phyloP scores from a whole-genome alignment of 1,140 invertebrate species.

The Drosophila truncata region DNA sequence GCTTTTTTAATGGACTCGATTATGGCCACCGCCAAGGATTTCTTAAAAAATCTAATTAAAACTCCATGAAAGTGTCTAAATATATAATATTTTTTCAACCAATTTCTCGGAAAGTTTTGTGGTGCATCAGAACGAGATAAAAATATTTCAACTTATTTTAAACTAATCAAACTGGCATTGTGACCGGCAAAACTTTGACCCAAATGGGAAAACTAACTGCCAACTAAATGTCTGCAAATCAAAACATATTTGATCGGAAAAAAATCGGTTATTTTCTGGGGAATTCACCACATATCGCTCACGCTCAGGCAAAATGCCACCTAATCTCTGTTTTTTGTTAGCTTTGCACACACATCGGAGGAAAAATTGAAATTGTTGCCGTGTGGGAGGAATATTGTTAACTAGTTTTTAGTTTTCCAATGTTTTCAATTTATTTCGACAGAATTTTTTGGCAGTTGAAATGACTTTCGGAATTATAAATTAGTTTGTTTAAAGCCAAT shows the following conservation, averaged over 20 bases:
- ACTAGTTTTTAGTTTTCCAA: slow-evolving; percentile 9
- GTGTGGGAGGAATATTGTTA: slow-evolving; percentile 8
- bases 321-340: slow-evolving; percentile 31
- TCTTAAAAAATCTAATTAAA: slow-evolving; percentile 25
- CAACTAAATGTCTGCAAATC: slow-evolving; percentile 39
- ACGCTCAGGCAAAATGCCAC: slow-evolving; percentile 32
- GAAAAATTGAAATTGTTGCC: slow-evolving; percentile 53
- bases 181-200: slow-evolving; percentile 25
- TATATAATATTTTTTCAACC: slow-evolving; percentile 27
- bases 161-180: slow-evolving; percentile 63
- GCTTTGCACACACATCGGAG: slow-evolving; percentile 18
- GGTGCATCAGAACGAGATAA: slow-evolving; percentile 1
- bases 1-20: neutral
- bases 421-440: slow-evolving; percentile 25
- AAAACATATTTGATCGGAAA: slow-evolving; percentile 47
- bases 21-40: neutral
- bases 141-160: slow-evolving; percentile 39
- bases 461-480: slow-evolving; percentile 29
- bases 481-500: slow-evolving; percentile 35
- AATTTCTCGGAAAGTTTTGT: slow-evolving; percentile 41
- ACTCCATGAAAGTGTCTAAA: slow-evolving; percentile 1
- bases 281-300: slow-evolving; percentile 12
- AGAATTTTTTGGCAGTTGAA: slow-evolving; percentile 22
- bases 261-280: slow-evolving; percentile 26
- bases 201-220: slow-evolving; percentile 26